Base-by-base conservation (phyloP, 2,113 vertebrate genomes). In the Euleptes europaea region DNA sequence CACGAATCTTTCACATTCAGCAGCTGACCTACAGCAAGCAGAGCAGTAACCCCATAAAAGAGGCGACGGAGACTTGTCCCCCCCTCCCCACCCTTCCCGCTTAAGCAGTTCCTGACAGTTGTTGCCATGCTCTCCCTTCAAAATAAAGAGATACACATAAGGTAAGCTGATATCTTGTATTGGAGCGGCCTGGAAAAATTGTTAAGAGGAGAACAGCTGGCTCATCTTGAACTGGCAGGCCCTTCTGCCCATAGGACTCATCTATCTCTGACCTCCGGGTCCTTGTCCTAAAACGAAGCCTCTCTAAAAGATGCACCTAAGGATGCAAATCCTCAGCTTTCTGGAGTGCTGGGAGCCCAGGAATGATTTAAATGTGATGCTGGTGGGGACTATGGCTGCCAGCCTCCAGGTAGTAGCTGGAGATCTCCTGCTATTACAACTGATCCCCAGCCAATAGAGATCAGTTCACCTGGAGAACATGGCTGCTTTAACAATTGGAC, bases 1-100 rank as follows among this genome's bases (percentile, higher is more conserved):
- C 91, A 87, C 90, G 92, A 92, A 93, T 92, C 87, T 91, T 89
- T 92, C 90, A 84, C 86, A 23, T 93, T 88, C 80, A 83, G 91
- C 90, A 93, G 86, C 77, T 90, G 91, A 91, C 60, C 87, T 84
- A 91, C 76, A 76, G 86, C 69, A 44, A 92, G 69, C 89, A 91
- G 21, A 77, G 88, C 84, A 90, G 72, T 86, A 90, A 89, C 92
- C 93, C 88, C 85, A 85, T 86, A 89, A 82, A 89, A 78, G 91
- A 88, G 74, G 86, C 86, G 63, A 89, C 82, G 82, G 77, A 33
- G 44, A 44, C 86, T 78, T 40, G 38, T 78, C 80, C 69, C 70
- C 89, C 78, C 33, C 38, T 88, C 70, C 49, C 47, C 14, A 19
- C 31, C 60, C 75, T 78, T 72, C 67, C 84, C 65, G 31, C 40